These are phyloP conservation scores for Melanerpes aurifrons DNA, from an alignment of 2,113 vertebrate species.

Conservation along the genomic window DNA sequence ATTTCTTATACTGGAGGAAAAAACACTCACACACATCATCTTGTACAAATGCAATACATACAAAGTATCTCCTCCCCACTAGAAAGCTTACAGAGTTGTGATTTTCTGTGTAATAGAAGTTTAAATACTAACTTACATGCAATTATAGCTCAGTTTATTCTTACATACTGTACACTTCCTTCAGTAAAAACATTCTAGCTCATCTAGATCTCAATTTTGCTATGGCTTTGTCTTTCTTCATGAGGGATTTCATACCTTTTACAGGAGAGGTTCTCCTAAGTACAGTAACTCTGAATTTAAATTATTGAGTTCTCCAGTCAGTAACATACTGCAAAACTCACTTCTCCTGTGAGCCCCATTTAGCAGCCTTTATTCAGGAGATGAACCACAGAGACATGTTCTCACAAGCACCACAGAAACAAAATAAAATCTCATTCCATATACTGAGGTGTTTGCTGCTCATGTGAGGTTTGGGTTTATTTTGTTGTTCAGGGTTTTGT, in stretches of 20 bases:
- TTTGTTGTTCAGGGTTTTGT: background rate
- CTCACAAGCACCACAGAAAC: background rate
- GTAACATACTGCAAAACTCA: background rate
- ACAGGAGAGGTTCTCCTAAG: background rate
- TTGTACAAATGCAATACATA: background rate
- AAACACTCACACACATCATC: background rate
- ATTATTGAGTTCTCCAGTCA: background rate
- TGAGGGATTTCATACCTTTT: background rate
- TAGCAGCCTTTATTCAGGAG: background rate
- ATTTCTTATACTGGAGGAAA: background rate
- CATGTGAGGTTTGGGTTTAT: background rate
- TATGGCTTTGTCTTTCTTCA: background rate
- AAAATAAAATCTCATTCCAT: background rate
- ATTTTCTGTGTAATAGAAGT: background rate
- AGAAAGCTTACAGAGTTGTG: background rate
- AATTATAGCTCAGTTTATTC: background rate
- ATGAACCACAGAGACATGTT: background rate
- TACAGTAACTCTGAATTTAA: background rate
- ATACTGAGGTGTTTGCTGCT: background rate
- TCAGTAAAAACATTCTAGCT: background rate
- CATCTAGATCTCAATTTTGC: background rate
- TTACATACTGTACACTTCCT: background rate
- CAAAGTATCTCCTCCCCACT: background rate
- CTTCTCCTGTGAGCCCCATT: background rate
- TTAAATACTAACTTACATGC: background rate